phyloP scores from a whole-genome alignment of 2,797 vertebrate genomes.

The Pipistrellus pygmaeus region DNA sequence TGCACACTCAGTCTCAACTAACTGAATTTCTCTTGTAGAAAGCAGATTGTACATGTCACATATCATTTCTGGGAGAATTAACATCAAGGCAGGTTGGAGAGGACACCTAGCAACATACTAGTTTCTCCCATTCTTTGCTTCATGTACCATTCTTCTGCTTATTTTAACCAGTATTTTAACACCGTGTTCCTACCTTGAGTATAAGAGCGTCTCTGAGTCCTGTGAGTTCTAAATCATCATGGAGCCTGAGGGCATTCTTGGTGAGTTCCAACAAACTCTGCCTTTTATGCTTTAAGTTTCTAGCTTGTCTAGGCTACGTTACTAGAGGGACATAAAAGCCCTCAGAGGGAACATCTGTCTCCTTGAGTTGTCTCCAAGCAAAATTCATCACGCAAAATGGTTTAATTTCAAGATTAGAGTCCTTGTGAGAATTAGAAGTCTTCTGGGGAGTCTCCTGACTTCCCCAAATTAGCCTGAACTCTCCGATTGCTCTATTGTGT shows the following conservation, averaged over 20 bases:
- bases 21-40: no score
- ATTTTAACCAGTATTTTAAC: not conserved
- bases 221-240: not conserved
- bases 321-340: not conserved
- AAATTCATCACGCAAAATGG: not conserved
- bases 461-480: not conserved
- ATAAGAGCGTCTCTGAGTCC: not conserved
- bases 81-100: not conserved
- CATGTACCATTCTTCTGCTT: not conserved
- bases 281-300: not conserved
- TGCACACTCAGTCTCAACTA: not conserved
- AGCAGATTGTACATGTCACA: not conserved
- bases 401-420: constrained; percentile 1
- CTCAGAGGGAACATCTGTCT: not conserved
- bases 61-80: not conserved
- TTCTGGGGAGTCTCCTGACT: not conserved
- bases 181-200: not conserved
- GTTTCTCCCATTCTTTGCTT: not conserved
- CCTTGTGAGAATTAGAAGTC: not conserved
- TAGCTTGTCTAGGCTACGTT: not conserved
- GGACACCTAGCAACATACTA: accelerated
- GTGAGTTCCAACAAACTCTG: not conserved
- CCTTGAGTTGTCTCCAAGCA: not conserved
- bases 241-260: not conserved
- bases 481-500: not conserved